Evolutionary conservation across 2,113 vertebrate species (phyloP), one percentile per base, ranked within the genome.

Genomic region (Rhodinocichla rosea): DNA sequence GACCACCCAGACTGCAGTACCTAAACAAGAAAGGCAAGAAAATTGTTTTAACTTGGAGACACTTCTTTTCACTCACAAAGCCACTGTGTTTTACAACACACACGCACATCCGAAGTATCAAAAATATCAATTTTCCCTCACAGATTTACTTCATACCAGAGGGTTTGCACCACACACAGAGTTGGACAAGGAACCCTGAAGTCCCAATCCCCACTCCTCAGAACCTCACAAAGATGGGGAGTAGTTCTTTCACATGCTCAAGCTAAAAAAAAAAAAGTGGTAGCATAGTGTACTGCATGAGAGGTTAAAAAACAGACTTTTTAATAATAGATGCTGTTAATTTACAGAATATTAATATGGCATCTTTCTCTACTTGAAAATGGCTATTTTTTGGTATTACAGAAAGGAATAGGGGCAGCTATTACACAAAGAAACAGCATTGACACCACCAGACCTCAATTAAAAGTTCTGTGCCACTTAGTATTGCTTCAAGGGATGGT

Each of bases 361-460:
- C 57, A 64, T 53, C 63, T 83, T 82, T 81, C 67, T 74, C 39
- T 50, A 20, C 21, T 37, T 45, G 52, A 47, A 52, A 92, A 85
- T 32, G 32, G 8, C 32, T 44, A 3, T 1, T 40, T 74, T 53
- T 92, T 42, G 39, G 18, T 49, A 26, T 55, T 59, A 23, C 33
- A 75, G 44, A 75, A 84, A 47, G 17, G 6, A 74, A 44, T 7
- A 27, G 59, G n/a, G 17, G 57, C 23, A 44, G 30, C 47, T 42
- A 15, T 70, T 53, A 32, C 45, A 67, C 64, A 84, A 35, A 30
- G 40, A 95, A 93, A 79, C 26, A 91, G 45, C 44, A 42, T 59
- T 59, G 85, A 95, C 49, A 80, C 65, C 20, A 56, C 30, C 30
- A 60, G 92, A 94, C 89, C 96, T 88, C 96, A 87, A 63, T 95